Conservation (phyloP, 1,140 invertebrate species). For the Procambarus clarkii region DNA sequence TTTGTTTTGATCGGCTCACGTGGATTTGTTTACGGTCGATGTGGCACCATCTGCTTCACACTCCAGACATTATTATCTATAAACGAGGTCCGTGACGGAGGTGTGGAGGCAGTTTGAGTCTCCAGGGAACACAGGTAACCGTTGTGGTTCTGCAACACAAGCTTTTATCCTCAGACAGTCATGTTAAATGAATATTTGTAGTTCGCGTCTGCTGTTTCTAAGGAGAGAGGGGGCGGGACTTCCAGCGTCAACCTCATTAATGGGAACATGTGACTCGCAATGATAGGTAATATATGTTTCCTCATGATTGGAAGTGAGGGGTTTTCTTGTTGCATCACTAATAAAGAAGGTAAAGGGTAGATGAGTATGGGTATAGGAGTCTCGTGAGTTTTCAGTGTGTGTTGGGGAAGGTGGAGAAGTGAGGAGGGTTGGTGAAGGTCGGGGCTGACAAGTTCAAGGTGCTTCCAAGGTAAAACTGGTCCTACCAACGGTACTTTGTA, state of each 20-base stretch:
- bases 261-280: not conserved
- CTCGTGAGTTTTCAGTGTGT: not conserved
- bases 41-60: constrained; percentile 19
- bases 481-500: constrained; percentile 1
- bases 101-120: not conserved
- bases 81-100: not conserved
- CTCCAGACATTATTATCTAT: not conserved
- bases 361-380: not conserved
- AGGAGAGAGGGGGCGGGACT: constrained; percentile 16
- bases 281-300: not conserved
- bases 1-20: not conserved
- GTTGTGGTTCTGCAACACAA: not conserved
- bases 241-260: not conserved
- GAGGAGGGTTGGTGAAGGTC: constrained; percentile 19
- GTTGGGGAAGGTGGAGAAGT: not conserved
- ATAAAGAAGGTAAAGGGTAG: not conserved
- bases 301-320: not conserved
- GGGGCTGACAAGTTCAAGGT: constrained; percentile 40
- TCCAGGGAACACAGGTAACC: not conserved
- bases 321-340: not conserved
- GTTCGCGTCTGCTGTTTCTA: constrained; percentile 9
- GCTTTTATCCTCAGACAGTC: not conserved
- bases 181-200: not conserved
- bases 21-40: constrained; percentile 24
- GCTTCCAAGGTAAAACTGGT: constrained; percentile 31